Evolutionary conservation across 2,797 vertebrate genomes (phyloP).

Genomic region (Cossypha polioptera): DNA sequence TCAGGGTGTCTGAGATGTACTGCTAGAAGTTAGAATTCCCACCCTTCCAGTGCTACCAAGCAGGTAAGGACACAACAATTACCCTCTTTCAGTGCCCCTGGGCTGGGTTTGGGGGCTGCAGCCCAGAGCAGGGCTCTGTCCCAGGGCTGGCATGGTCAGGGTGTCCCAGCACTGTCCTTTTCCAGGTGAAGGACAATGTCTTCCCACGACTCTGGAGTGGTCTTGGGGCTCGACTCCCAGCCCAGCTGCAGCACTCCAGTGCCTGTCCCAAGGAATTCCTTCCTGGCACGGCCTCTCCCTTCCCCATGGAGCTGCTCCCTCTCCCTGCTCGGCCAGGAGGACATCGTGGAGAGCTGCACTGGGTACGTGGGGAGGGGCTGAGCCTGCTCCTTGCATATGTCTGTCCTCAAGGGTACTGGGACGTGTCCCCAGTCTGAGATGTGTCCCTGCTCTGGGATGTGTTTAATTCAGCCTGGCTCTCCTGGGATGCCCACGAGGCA

Average conservation of each 20-base stretch:
- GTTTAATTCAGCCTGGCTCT: accelerated
- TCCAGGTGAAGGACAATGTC: constrained; percentile 10
- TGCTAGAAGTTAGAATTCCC: background rate
- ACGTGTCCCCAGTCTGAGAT: accelerated
- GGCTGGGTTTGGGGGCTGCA: background rate
- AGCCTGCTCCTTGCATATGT: accelerated
- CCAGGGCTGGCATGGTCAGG: accelerated
- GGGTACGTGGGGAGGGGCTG: background rate
- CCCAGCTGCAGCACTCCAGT: background rate
- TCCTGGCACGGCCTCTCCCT: background rate
- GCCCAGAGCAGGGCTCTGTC: background rate
- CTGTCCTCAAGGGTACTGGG: too few species aligned
- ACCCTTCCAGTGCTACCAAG: background rate
- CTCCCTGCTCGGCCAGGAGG: background rate
- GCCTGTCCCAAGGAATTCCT: background rate
- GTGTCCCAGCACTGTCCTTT: background rate
- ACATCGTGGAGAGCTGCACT: background rate
- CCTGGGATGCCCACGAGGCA: accelerated
- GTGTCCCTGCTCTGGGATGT: too few species aligned
- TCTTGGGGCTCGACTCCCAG: background rate
- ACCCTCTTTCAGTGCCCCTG: background rate
- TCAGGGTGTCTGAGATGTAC: background rate
- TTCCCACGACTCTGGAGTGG: background rate
- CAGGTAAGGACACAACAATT: background rate
- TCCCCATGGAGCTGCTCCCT: background rate